These are phyloP conservation scores for Arremon aurantiirostris DNA, from an alignment of 2,797 vertebrate genomes.

Conservation along the genomic window DNA sequence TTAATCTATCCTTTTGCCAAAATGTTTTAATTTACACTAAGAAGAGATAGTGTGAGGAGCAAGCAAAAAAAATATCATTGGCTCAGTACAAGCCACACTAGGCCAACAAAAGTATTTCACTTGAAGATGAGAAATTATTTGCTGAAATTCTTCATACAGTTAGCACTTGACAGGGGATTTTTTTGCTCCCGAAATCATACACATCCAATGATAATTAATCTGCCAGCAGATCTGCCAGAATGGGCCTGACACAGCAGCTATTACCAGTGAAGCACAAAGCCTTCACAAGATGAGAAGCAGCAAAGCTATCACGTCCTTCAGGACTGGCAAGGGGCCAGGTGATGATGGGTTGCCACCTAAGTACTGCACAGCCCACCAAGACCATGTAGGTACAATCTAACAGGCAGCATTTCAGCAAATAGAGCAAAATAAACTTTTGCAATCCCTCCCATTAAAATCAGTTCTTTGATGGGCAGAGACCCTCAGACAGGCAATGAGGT, in stretches of 20 bases:
- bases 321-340: neutral
- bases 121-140: neutral
- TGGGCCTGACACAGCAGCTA: constrained; percentile 11
- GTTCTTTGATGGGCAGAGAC: neutral
- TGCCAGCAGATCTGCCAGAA: neutral
- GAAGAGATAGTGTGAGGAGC: neutral
- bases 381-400: neutral
- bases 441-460: neutral
- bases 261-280: neutral
- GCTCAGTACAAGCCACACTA: neutral
- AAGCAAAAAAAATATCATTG: neutral
- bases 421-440: neutral
- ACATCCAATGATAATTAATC: neutral
- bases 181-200: neutral
- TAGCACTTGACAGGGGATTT: neutral
- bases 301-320: neutral
- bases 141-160: neutral
- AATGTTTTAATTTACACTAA: neutral
- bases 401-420: neutral
- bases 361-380: neutral
- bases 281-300: neutral
- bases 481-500: neutral
- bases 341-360: neutral
- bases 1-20: neutral
- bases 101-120: neutral